Percentiles rank a stretch among this genome's conserved stretches.
These are phyloP conservation scores for Hyles euphorbiae DNA, from an alignment of 1,140 invertebrate genomes.

Conservation along the genomic window DNA sequence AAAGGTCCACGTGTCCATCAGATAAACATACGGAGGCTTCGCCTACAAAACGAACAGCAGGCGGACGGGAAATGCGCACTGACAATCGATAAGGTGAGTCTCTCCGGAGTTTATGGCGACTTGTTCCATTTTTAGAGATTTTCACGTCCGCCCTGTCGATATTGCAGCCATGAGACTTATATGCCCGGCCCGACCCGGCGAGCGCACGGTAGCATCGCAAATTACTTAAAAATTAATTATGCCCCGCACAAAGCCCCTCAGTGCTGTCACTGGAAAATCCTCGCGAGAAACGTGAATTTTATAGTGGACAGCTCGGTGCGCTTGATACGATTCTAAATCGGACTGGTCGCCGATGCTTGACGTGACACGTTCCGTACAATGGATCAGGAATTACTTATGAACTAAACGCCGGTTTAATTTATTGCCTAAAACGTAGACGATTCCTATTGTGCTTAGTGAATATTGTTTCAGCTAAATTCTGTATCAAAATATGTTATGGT, in stretches of 20 bases:
- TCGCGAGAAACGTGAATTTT: constrained; percentile 11
- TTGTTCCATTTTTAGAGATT: constrained; percentile 42
- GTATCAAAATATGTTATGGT: too few relatives aligned
- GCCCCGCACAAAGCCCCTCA: constrained; percentile 23
- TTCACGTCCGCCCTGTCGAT: constrained; percentile 36
- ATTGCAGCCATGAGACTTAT: constrained; percentile 25
- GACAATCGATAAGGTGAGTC: constrained; percentile 22
- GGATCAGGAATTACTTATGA: too few relatives aligned
- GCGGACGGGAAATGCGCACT: constrained; percentile 21
- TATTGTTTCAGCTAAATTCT: too few relatives aligned
- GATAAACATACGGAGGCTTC: constrained; percentile 9
- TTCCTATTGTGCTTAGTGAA: too few relatives aligned
- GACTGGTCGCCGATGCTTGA: too few relatives aligned
- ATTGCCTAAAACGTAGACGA: too few relatives aligned
- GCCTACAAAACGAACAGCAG: constrained; percentile 14
- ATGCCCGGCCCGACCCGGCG: constrained; percentile 12
- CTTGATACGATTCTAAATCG: too few relatives aligned
- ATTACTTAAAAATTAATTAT: constrained; percentile 45
- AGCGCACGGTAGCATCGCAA: constrained; percentile 8
- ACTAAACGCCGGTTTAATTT: too few relatives aligned
- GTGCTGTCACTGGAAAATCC: constrained; percentile 14
- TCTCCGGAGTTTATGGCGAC: constrained; percentile 15
- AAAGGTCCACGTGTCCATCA: too few relatives aligned
- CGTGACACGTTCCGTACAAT: too few relatives aligned
- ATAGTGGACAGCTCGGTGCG: constrained; percentile 9